A percentile compares a stretch with the other conserved stretches of the same genome.
Evolutionary conservation across 2,888 invertebrate species (phyloP).

Genomic region (Micropterix aruncella): DNA sequence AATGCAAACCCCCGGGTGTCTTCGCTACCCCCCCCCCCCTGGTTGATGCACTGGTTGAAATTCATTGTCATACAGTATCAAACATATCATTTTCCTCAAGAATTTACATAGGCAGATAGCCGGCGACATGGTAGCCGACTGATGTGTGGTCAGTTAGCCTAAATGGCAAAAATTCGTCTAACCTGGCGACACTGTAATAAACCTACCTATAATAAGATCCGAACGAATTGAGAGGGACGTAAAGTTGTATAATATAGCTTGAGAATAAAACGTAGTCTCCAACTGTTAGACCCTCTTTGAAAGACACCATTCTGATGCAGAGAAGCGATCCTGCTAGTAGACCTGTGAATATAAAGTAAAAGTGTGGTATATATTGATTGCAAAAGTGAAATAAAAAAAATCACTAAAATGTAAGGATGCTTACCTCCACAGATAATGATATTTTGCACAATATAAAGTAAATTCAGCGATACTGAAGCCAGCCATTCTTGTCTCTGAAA

Average conservation of each 20-base stretch:
- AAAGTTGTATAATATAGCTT: constrained; percentile 87
- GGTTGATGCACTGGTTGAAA: too few species aligned
- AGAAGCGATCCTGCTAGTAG: constrained; percentile 76
- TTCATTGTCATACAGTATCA: too few species aligned
- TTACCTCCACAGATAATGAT: constrained; percentile 62
- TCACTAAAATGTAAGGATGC: constrained; percentile 11
- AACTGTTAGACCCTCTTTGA: constrained; percentile 56
- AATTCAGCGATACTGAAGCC: constrained; percentile 69
- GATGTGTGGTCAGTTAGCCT: too few species aligned
- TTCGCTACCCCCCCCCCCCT: too few species aligned
- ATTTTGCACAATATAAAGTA: constrained; percentile 87
- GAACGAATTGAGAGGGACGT: constrained; percentile 94
- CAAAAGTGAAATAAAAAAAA: not conserved
- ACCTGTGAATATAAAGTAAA: constrained; percentile 30
- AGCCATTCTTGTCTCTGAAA: constrained; percentile 81
- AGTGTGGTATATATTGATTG: not conserved
- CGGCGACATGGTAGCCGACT: too few species aligned
- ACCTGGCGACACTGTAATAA: too few species aligned
- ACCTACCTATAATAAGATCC: constrained; percentile 90
- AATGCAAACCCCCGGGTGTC: too few species aligned
- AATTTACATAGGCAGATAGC: too few species aligned
- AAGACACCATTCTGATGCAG: constrained; percentile 76
- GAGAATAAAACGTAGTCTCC: constrained; percentile 96
- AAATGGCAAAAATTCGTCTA: too few species aligned
- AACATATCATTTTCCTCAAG: too few species aligned